Evolutionary conservation across 1,140 invertebrate species (phyloP), one percentile per base, ranked within the genome.

Genomic region (Hylyphantes graminicola): DNA sequence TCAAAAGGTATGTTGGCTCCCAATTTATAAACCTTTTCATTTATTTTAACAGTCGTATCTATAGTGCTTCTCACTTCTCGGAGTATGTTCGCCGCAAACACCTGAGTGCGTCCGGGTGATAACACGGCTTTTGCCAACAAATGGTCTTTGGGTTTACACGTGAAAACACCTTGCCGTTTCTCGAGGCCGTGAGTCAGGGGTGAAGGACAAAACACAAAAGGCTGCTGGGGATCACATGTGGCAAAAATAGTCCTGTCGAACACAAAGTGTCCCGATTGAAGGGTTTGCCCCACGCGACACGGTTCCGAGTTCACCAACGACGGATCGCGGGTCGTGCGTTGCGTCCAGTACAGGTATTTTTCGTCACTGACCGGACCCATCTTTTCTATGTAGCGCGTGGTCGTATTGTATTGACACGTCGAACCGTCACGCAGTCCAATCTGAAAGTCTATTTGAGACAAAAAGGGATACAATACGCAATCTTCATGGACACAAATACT

Each of bases 121-220:
- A 35, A 35, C 0, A 48, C 9, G 6, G 21, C 12, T 17, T 17
- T 75, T 5, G 2, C 35, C 5, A 35, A 1, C 35, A 35, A 5
- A 35, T 1, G 1, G 5, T 35, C 35, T 1, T 57, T 15, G 13
- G 70, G 51, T 0, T 11, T 17, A 13, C 74, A 76, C 0, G 74
- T 59, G 13, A 11, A 76, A 3, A 8, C 2, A 5, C 35, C 35
- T 13, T 15, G 35, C 13, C 48, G 0, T 2, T 11, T 15, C 11
- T 50, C 35, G 11, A 76, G 63, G 3, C 48, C 48, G 50, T 48
- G 7, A 2, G 74, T 76, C 1, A n/a, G 10, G 9, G 74, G 10
- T 0, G 74, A 76, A 0, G 74, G 74, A 76, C 74, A 76, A 76
- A 76, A 76, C 7, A 76, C 74, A 51, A 76, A 64, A 2, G 74